phyloP scores from a whole-genome alignment of 2,888 invertebrate genomes.

The Rhamnusium bicolor region DNA sequence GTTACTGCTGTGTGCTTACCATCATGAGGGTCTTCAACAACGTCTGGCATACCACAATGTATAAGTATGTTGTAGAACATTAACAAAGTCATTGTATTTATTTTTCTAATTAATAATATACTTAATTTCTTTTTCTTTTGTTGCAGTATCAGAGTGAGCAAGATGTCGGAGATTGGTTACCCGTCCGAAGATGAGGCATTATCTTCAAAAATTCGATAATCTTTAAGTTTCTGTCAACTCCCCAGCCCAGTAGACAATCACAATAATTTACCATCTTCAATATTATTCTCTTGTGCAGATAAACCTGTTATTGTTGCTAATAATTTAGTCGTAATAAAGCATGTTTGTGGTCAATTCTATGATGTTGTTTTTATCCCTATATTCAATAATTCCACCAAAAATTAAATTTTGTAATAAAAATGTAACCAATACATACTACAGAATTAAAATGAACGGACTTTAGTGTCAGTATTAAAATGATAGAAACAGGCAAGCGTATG shows the following conservation, averaged over 20 bases:
- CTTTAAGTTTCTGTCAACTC: constrained; percentile 54
- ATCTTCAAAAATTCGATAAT: constrained; percentile 19
- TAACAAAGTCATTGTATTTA: no score
- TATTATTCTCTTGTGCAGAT: constrained; percentile 54
- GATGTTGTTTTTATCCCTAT: constrained; percentile 29
- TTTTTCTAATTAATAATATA: no score
- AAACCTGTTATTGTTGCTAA: constrained; percentile 59
- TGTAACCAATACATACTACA: no score
- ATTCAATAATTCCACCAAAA: background rate
- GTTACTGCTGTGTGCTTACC: no score
- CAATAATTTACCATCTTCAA: constrained; percentile 54
- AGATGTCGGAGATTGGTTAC: constrained; percentile 63
- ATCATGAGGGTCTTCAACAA: no score
- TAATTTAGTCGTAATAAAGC: constrained; percentile 62
- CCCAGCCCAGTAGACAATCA: constrained; percentile 68
- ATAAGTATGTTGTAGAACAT: no score
- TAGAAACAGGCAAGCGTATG: no score
- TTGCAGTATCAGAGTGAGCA: constrained; percentile 64
- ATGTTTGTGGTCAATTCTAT: constrained; percentile 58
- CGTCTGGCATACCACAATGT: no score
- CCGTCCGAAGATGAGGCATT: constrained; percentile 66
- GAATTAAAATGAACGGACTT: no score
- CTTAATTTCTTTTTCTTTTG: constrained; percentile 48
- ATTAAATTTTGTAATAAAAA: no score
- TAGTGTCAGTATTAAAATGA: no score